phyloP scores from a whole-genome alignment of 2,113 vertebrate species.

The Ictidomys tridecemlineatus region DNA sequence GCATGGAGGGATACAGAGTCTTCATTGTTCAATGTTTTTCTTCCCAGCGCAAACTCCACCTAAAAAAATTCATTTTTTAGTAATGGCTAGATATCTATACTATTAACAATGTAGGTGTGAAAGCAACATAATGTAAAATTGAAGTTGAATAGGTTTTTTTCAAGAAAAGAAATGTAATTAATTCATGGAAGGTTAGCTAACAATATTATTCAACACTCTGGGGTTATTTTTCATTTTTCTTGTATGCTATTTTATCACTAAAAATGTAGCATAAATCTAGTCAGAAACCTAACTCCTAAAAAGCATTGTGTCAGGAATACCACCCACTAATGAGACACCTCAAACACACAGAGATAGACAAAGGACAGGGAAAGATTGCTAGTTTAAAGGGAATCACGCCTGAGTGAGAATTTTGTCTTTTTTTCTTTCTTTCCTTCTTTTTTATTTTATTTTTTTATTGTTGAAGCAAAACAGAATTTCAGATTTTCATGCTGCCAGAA shows the following conservation, averaged over 20 bases:
- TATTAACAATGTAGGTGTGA: not conserved
- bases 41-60: constrained; percentile 1
- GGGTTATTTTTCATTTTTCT: constrained; percentile 60
- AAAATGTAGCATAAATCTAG: constrained; percentile 48
- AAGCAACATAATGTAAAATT: constrained; percentile 51
- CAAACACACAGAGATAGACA: constrained; percentile 51
- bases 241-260: constrained; percentile 50
- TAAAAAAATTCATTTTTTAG: constrained; percentile 63
- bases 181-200: constrained; percentile 35
- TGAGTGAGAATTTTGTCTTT: constrained; percentile 16
- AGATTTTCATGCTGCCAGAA: not conserved
- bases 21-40: constrained; percentile 13
- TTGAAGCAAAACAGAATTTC: constrained; percentile 64
- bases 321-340: not conserved
- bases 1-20: not conserved
- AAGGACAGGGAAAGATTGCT: not conserved
- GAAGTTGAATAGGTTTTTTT: not conserved
- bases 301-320: constrained; percentile 38
- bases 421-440: not conserved
- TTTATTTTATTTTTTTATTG: constrained; percentile 4
- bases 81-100: constrained; percentile 18
- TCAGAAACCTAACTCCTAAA: constrained; percentile 59
- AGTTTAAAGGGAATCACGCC: not conserved
- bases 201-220: constrained; percentile 60
- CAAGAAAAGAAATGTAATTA: constrained; percentile 64